phyloP scores from a whole-genome alignment of 1,140 invertebrate genomes.

The Carposina sasakii region DNA sequence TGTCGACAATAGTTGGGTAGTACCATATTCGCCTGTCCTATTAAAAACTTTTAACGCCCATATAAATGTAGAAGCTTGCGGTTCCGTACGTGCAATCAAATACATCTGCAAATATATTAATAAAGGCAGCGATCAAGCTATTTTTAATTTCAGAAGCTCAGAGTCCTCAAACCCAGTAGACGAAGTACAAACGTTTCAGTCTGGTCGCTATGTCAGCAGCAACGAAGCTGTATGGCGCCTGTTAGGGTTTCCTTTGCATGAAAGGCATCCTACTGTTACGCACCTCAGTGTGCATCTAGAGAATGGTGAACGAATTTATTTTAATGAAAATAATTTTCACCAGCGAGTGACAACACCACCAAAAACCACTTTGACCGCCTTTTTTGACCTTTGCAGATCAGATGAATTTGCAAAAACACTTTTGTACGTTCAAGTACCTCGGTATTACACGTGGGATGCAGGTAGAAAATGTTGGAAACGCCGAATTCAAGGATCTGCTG shows the following conservation, averaged over 20 bases:
- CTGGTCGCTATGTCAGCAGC: constrained; percentile 58
- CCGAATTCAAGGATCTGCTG: constrained; percentile 25
- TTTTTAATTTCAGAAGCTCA: constrained; percentile 35
- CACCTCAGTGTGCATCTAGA: constrained; percentile 27
- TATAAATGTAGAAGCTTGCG: constrained; percentile 49
- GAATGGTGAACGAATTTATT: constrained; percentile 30
- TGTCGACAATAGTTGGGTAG: constrained; percentile 52
- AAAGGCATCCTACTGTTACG: constrained; percentile 28
- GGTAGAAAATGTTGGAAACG: constrained; percentile 25
- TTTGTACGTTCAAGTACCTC: constrained; percentile 24
- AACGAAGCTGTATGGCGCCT: constrained; percentile 54
- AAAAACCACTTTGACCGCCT: constrained; percentile 39
- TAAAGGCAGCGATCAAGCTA: constrained; percentile 50
- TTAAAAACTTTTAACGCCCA: constrained; percentile 38
- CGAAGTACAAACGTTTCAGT: constrained; percentile 31
- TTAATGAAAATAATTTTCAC: constrained; percentile 23
- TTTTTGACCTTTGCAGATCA: constrained; percentile 35
- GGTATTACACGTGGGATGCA: constrained; percentile 23
- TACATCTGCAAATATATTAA: constrained; percentile 66
- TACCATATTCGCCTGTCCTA: constrained; percentile 45
- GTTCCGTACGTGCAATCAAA: constrained; percentile 52
- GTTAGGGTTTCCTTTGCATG: constrained; percentile 29
- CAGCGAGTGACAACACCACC: constrained; percentile 23
- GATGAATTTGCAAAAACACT: constrained; percentile 32
- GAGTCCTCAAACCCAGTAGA: constrained; percentile 22